phyloP scores from a whole-genome alignment of 2,888 invertebrate genomes.

The Caenorhabditis virilis region DNA sequence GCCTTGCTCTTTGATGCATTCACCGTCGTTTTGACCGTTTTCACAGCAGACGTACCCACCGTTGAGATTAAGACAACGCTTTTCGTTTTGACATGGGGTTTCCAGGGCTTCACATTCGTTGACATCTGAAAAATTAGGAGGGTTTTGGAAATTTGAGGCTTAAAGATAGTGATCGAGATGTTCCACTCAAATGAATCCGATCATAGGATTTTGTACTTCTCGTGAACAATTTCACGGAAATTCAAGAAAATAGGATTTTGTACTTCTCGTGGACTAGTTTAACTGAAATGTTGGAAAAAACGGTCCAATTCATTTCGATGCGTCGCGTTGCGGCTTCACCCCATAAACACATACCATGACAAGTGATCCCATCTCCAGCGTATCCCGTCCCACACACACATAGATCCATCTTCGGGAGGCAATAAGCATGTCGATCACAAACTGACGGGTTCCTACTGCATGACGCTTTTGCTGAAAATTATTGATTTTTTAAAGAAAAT shows the following conservation, averaged over 20 bases:
- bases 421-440: constrained; percentile 64
- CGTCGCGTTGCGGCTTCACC: too few relatives aligned
- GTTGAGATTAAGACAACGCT: constrained; percentile 63
- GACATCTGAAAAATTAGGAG: too few relatives aligned
- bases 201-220: too few relatives aligned
- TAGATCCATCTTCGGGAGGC: constrained; percentile 53
- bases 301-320: too few relatives aligned
- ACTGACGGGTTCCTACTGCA: constrained; percentile 56
- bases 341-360: too few relatives aligned
- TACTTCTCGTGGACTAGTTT: too few relatives aligned
- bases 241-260: too few relatives aligned
- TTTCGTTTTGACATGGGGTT: constrained; percentile 53
- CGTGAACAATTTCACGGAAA: too few relatives aligned
- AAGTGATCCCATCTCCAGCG: constrained; percentile 62
- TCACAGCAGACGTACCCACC: constrained; percentile 69
- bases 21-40: constrained; percentile 63
- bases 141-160: too few relatives aligned
- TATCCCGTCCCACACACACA: constrained; percentile 63
- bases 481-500: constrained; percentile 1
- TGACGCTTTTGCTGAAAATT: constrained; percentile 54
- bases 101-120: constrained; percentile 63
- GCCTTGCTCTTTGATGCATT: constrained; percentile 61
- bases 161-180: too few relatives aligned
- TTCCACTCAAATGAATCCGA: too few relatives aligned
- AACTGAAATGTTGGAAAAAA: too few relatives aligned